Percentiles rank a stretch among this genome's conserved stretches.
These are phyloP conservation scores for Corvus cornix DNA, from an alignment of 2,113 vertebrate genomes.

Conservation along the genomic window DNA sequence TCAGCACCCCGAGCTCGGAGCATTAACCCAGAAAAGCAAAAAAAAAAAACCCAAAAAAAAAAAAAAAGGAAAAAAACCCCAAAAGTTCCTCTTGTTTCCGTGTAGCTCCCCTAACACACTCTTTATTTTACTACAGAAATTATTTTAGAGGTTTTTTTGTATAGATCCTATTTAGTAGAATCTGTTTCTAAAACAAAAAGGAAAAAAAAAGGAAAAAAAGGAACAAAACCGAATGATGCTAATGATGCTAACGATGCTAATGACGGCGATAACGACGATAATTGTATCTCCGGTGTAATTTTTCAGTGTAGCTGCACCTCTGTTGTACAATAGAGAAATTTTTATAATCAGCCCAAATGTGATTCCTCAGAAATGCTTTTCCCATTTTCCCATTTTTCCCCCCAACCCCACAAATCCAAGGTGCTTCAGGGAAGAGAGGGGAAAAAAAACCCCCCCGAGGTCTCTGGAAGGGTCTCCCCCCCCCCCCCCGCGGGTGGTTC, in stretches of 20 bases:
- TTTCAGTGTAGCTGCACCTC: constrained; percentile 84
- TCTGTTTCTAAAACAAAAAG: constrained; percentile 81
- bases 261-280: neutral
- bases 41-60: constrained; percentile 17
- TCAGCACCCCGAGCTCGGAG: constrained; percentile 57
- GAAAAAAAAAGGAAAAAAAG: neutral
- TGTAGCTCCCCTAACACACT: constrained; percentile 82
- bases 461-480: constrained; percentile 26
- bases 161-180: constrained; percentile 83
- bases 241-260: neutral
- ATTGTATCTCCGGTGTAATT: constrained; percentile 83
- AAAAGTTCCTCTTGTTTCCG: constrained; percentile 44
- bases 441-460: neutral
- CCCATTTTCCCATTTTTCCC: neutral
- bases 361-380: constrained; percentile 74
- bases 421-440: constrained; percentile 69
- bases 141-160: constrained; percentile 86
- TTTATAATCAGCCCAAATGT: constrained; percentile 81
- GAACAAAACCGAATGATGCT: neutral
- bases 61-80: neutral
- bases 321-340: constrained; percentile 81
- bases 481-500: neutral
- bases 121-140: constrained; percentile 86
- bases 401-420: neutral
- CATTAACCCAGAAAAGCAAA: constrained; percentile 69